phyloP scores from a whole-genome alignment of 2,888 invertebrate genomes.

The Hypercompe scribonia region DNA sequence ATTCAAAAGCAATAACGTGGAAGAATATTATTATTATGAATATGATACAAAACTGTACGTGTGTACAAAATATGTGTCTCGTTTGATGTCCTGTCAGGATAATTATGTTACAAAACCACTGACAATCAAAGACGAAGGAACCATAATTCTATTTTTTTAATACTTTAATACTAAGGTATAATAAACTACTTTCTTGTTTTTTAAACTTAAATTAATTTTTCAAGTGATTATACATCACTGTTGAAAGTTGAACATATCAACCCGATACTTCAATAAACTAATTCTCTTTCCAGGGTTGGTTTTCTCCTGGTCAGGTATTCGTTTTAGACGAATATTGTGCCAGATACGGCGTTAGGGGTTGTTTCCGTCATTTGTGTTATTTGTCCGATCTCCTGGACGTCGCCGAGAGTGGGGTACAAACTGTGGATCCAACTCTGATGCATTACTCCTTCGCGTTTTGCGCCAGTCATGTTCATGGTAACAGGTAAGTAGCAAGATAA shows the following conservation, averaged over 20 bases:
- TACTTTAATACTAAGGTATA: too few relatives aligned
- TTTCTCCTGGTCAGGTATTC: conserved; percentile 99
- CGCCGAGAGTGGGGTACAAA: conserved; percentile 95
- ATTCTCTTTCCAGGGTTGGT: conserved; percentile 94
- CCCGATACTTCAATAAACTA: not conserved
- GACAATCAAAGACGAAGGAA: too few relatives aligned
- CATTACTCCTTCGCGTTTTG: conserved; percentile 99
- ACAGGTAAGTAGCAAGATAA: conserved; percentile 89
- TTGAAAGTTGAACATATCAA: not conserved
- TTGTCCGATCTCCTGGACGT: conserved; percentile 97
- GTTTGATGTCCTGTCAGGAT: too few relatives aligned
- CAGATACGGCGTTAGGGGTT: conserved; percentile 98
- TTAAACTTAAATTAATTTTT: too few relatives aligned
- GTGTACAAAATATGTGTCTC: too few relatives aligned
- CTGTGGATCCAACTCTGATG: conserved; percentile 99
- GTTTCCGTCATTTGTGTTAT: conserved; percentile 98
- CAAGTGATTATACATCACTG: too few relatives aligned
- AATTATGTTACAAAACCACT: too few relatives aligned
- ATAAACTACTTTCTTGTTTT: too few relatives aligned
- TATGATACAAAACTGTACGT: too few relatives aligned
- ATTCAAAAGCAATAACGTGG: too few relatives aligned
- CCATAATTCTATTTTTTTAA: too few relatives aligned
- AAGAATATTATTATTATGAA: too few relatives aligned
- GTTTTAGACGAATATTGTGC: conserved; percentile 99
- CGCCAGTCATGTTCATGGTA: conserved; percentile 99